A percentile compares a stretch with the other conserved stretches of the same genome.
These are phyloP conservation scores for Mycteria americana DNA, from an alignment of 2,797 vertebrate species.

Conservation along the genomic window DNA sequence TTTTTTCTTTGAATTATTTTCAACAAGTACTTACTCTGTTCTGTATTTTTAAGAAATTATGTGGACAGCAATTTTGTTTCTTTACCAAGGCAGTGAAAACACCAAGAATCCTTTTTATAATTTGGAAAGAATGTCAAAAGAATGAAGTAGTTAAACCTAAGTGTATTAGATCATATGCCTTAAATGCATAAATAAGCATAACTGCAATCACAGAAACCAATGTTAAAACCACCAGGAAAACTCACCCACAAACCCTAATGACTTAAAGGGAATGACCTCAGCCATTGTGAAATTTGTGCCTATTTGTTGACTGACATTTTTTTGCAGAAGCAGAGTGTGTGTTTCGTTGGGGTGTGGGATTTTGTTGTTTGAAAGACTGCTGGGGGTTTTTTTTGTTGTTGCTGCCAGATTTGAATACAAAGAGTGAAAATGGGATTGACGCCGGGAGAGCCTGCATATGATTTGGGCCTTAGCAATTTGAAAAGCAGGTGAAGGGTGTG, in stretches of 20 bases:
- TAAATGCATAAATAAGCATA: constrained; percentile 77
- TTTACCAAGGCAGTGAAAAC: constrained; percentile 78
- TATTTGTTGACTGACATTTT: constrained; percentile 60
- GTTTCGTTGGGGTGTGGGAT: constrained; percentile 44
- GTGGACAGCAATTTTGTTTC: constrained; percentile 76
- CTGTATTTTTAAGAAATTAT: constrained; percentile 69
- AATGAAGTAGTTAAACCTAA: constrained; percentile 77
- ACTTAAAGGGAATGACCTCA: constrained; percentile 56
- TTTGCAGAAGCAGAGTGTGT: neutral
- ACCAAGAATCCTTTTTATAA: constrained; percentile 75
- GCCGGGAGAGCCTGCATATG: neutral
- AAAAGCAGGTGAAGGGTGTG: constrained; percentile 36
- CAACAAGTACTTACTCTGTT: constrained; percentile 50
- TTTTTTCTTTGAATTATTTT: constrained; percentile 44
- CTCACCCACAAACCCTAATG: constrained; percentile 54
- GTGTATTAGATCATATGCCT: constrained; percentile 74
- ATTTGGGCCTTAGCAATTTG: neutral
- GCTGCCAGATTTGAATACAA: constrained; percentile 14
- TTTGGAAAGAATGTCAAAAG: constrained; percentile 77
- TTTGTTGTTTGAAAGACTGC: constrained; percentile 20
- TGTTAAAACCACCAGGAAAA: constrained; percentile 68
- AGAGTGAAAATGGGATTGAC: neutral
- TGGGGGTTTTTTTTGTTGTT: neutral
- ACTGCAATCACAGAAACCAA: constrained; percentile 73
- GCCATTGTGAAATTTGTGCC: constrained; percentile 72